Base-by-base conservation (phyloP, 2,113 vertebrate species). In the Xiphophorus maculatus region DNA sequence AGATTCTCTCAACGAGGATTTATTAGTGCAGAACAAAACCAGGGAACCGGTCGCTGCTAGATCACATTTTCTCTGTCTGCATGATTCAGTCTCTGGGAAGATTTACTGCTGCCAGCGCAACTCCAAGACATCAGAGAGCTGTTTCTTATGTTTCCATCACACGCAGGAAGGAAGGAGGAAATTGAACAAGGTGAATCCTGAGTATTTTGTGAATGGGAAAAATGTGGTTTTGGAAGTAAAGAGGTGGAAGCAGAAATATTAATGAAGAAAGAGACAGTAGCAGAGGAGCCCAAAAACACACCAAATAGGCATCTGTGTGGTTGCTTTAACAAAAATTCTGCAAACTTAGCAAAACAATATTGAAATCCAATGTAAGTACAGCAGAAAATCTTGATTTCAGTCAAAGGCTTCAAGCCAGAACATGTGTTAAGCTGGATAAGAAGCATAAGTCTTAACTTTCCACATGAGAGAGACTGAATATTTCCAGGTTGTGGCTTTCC, bases 81-180 rank as follows among this genome's bases (percentile, higher is more conserved):
- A 68, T 25, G 70, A 61, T 74, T 80, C 79, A 15, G 64, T 84
- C 81, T 67, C 4, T 62, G 9, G 37, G 17, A 58, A 75, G 88
- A 92, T 92, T 91, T 91, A 92, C 74, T 79, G 87, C 85, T 13
- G 65, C 63, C 0, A 35, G 70, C 66, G 81, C 73, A 65, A 76
- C 76, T 83, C 71, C 65, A 42, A 66, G 91, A 92, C 85, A 88
- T 79, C 81, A 73, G 28, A 73, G 86, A 85, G 76, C 79, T 71
- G 87, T 54, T 81, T 81, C 84, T 84, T 80, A 81, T 87, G 78
- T 92, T 85, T 90, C 88, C 88, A 90, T 89, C 84, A 86, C 71
- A 76, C 83, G 74, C 88, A 89, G 90, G 90, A 92, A 91, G 87
- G 79, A 82, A 86, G 77, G 83, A 90, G 90, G 90, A 92, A 90